phyloP scores from a whole-genome alignment of 2,113 vertebrate genomes.

The Sebastes schlegelii region DNA sequence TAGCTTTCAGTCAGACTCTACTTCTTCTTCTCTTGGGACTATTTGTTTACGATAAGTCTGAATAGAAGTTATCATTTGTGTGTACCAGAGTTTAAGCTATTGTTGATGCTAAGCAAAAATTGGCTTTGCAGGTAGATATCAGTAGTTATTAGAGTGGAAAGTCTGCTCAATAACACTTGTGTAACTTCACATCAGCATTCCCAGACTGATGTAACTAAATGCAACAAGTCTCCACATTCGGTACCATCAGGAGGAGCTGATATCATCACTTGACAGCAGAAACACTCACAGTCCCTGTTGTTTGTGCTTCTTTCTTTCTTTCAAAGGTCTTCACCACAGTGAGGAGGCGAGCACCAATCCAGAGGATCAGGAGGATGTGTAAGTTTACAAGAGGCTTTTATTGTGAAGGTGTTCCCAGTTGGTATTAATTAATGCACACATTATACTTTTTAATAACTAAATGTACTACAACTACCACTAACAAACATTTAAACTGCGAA shows the following conservation, averaged over 20 bases:
- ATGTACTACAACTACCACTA: no score
- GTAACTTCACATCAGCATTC: conserved; percentile 34
- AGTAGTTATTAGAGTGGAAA: background rate
- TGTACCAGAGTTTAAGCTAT: background rate
- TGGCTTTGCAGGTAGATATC: background rate
- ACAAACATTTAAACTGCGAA: background rate
- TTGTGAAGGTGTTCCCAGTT: background rate
- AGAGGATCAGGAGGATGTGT: conserved; percentile 79
- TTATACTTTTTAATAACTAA: background rate
- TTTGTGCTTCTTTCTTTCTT: background rate
- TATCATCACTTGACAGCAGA: background rate
- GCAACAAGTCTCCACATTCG: conserved; percentile 29
- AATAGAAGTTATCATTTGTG: accelerated
- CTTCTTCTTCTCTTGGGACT: background rate
- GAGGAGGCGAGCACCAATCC: conserved; percentile 63
- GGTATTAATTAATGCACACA: background rate
- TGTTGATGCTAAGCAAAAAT: background rate
- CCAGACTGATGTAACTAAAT: conserved; percentile 18
- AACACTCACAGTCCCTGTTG: background rate
- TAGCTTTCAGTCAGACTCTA: conserved; percentile 15
- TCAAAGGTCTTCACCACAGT: conserved; percentile 67
- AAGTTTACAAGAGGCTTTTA: conserved; percentile 46
- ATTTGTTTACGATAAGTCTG: background rate
- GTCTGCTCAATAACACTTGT: conserved; percentile 37
- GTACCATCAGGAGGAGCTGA: background rate